Conservation (phyloP, 1,140 invertebrate species). For the Brachionus sp. region DNA sequence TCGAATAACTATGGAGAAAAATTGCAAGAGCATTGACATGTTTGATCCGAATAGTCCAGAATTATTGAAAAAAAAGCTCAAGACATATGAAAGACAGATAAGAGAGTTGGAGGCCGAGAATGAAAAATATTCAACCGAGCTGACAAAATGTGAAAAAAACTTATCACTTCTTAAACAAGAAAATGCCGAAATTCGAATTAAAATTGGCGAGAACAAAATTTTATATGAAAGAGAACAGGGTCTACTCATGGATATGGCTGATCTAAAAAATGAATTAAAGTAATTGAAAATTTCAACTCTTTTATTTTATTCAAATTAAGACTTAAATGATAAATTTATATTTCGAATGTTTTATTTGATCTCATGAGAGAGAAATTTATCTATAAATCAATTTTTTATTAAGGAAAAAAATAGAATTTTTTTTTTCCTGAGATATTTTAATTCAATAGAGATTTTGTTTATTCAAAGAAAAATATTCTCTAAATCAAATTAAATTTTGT, state of each 20-base stretch:
- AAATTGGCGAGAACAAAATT: slow-evolving; percentile 10
- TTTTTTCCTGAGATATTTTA: no score
- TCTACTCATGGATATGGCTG: neutral
- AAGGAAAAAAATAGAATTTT: no score
- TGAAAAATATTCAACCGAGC: slow-evolving; percentile 12
- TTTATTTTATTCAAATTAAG: neutral
- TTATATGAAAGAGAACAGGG: slow-evolving; percentile 22
- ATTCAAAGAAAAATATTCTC: no score
- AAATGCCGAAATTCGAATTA: neutral
- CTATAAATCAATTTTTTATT: no score
- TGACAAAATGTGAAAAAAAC: neutral
- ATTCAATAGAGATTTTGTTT: neutral
- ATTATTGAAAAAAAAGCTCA: slow-evolving; percentile 16
- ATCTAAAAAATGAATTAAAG: slow-evolving; percentile 32
- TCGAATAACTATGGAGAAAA: slow-evolving; percentile 15
- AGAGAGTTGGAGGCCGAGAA: neutral
- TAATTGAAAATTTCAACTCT: neutral
- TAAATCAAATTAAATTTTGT: no score
- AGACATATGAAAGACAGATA: slow-evolving; percentile 32
- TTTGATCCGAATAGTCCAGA: slow-evolving; percentile 10
- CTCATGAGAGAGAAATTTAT: no score
- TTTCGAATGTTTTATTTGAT: no score
- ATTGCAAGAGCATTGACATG: neutral
- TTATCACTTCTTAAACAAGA: neutral
- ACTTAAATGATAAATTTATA: neutral